These are phyloP conservation scores for Dysmachus trigonus DNA, from an alignment of 2,888 invertebrate species.

Conservation along the genomic window DNA sequence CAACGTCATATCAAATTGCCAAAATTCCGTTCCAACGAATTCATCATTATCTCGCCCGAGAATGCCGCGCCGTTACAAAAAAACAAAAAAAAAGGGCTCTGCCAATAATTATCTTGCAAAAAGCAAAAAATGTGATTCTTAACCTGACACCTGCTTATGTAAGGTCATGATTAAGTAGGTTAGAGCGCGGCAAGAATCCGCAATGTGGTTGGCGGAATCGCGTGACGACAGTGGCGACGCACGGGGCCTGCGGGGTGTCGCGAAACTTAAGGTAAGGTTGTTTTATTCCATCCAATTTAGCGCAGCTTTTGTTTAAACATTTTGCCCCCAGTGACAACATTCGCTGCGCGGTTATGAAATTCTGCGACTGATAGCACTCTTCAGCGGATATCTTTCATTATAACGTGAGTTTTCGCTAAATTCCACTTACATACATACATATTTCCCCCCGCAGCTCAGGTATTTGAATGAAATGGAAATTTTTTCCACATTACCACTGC, in stretches of 20 bases:
- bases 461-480: background rate
- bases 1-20: background rate
- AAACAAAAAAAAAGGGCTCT: background rate
- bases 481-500: background rate
- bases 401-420: background rate
- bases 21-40: background rate
- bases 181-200: background rate
- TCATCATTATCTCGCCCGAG: background rate
- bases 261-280: background rate
- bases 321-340: background rate
- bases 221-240: background rate
- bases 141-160: slow-evolving; percentile 3
- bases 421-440: background rate
- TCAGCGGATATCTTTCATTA: background rate
- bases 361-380: background rate
- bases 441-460: background rate
- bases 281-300: background rate
- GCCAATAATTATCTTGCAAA: background rate
- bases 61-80: too few relatives aligned
- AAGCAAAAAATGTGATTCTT: background rate
- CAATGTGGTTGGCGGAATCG: background rate
- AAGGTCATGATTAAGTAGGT: slow-evolving; percentile 27
- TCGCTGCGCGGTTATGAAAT: background rate
- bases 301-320: background rate
- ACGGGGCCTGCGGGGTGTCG: background rate